Conservation (phyloP, 2,113 vertebrate genomes). For the Microtus oregoni region DNA sequence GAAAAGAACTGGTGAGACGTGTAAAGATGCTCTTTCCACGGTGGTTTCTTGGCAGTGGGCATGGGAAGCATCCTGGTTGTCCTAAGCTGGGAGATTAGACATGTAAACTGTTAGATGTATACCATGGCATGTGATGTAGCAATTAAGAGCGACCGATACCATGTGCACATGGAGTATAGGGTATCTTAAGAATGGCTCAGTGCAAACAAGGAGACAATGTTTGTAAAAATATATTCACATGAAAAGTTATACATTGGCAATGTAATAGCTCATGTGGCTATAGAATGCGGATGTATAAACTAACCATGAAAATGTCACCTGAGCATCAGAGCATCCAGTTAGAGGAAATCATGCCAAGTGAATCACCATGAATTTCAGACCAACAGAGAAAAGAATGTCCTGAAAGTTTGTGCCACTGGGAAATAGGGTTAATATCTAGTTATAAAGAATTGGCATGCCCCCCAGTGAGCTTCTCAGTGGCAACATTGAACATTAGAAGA, state of each 20-base stretch:
- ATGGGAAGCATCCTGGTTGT: background rate
- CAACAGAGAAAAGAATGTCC: slow-evolving; percentile 17
- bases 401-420: background rate
- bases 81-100: background rate
- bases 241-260: background rate
- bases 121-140: background rate
- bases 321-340: background rate
- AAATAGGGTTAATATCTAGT: background rate
- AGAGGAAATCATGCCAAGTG: background rate
- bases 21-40: background rate
- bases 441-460: background rate
- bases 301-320: slow-evolving; percentile 3
- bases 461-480: background rate
- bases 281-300: background rate
- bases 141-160: slow-evolving; percentile 11
- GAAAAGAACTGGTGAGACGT: background rate
- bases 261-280: background rate
- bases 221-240: slow-evolving; percentile 38
- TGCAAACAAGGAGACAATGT: slow-evolving; percentile 27
- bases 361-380: slow-evolving; percentile 23
- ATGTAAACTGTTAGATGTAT: background rate
- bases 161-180: background rate
- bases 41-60: background rate
- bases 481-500: background rate
- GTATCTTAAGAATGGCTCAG: slow-evolving; percentile 3